These are phyloP conservation scores for Chalcosyrphus nemorum DNA, from an alignment of 2,888 invertebrate genomes.

Conservation along the genomic window DNA sequence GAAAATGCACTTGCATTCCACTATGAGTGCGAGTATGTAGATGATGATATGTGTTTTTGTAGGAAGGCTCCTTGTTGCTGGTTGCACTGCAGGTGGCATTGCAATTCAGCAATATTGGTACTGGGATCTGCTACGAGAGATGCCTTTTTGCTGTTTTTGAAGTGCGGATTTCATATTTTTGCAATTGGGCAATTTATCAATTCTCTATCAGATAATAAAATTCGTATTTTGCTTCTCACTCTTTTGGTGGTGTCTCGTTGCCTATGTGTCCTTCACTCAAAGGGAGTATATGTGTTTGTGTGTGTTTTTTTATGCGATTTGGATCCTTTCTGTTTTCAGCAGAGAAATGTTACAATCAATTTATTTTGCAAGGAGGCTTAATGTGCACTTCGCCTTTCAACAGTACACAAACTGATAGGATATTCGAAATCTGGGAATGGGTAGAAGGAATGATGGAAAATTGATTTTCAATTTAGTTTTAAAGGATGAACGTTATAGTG, in stretches of 20 bases:
- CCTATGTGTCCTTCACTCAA: too few relatives aligned
- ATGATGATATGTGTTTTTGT: neutral
- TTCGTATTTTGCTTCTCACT: conserved; percentile 13
- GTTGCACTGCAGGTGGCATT: conserved; percentile 63
- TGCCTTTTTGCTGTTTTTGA: conserved; percentile 59
- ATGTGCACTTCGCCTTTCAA: conserved; percentile 2
- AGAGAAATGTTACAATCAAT: conserved; percentile 42
- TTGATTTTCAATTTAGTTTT: conserved; percentile 48
- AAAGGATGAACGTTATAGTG: conserved; percentile 3
- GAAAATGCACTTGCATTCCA: conserved; percentile 44
- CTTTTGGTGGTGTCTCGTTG: conserved; percentile 9
- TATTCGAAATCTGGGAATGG: neutral
- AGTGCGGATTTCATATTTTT: conserved; percentile 70
- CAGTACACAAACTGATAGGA: neutral
- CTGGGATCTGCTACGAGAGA: neutral
- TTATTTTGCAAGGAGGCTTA: conserved; percentile 40
- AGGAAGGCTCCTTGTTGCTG: conserved; percentile 24
- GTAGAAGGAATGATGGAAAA: conserved; percentile 5
- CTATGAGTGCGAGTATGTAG: conserved; percentile 4
- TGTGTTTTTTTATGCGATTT: conserved; percentile 2
- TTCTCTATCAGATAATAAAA: conserved; percentile 65
- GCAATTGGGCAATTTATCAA: conserved; percentile 72
- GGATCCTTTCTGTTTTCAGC: conserved; percentile 20
- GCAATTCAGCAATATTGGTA: conserved; percentile 61
- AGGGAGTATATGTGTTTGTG: too few relatives aligned